phyloP scores from a whole-genome alignment of 1,140 invertebrate genomes.

The Drosophila biarmipes region DNA sequence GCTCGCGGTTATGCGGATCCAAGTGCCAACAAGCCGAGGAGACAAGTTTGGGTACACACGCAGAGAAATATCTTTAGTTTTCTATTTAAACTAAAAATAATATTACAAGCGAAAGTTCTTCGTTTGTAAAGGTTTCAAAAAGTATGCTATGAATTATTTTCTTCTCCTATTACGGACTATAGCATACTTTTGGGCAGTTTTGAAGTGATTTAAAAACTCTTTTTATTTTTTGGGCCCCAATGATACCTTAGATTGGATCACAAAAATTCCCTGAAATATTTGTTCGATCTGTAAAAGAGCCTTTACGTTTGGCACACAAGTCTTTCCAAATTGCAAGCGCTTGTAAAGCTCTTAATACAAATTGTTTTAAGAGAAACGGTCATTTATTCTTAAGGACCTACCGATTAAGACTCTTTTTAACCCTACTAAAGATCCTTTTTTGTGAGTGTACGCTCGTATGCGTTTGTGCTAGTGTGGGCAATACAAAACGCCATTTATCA shows the following conservation, averaged over 20 bases:
- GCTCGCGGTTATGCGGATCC: slow-evolving; percentile 75
- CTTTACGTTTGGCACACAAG: no score
- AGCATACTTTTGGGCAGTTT: not conserved
- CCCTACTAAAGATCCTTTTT: not conserved
- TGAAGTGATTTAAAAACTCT: not conserved
- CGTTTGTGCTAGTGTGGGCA: slow-evolving; percentile 24
- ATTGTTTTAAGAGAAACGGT: not conserved
- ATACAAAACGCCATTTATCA: slow-evolving; percentile 76
- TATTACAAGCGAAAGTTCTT: no score
- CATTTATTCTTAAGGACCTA: not conserved
- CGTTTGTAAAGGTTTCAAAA: no score
- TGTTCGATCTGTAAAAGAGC: no score
- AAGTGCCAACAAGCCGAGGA: slow-evolving; percentile 70
- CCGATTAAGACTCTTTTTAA: not conserved
- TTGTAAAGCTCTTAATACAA: not conserved
- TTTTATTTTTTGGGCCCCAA: not conserved
- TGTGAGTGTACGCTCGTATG: slow-evolving; percentile 1
- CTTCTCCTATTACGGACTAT: no score
- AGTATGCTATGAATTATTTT: no score
- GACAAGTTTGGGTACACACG: slow-evolving; percentile 21
- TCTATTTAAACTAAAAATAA: not conserved
- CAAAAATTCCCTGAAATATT: no score
- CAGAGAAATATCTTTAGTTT: not conserved
- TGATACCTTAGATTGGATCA: no score
- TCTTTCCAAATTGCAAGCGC: not conserved